Evolutionary conservation across 2,113 vertebrate genomes (phyloP).

Genomic region (Hylia prasina): DNA sequence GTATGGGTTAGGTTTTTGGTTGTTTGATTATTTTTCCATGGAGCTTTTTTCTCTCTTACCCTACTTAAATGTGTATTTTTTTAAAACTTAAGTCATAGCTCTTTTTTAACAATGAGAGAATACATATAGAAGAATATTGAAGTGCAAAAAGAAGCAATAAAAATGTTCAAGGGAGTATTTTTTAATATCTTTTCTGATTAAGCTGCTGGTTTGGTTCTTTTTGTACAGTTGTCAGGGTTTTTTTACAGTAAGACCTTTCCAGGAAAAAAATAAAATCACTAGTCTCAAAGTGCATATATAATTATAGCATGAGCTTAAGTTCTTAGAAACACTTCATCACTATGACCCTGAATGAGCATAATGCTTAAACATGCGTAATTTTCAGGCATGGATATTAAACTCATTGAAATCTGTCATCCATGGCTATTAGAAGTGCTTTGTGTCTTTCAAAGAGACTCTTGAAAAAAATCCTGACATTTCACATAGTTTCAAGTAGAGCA

Average conservation of each 20-base stretch:
- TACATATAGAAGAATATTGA: not conserved
- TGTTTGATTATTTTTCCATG: not conserved
- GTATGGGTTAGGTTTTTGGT: not conserved
- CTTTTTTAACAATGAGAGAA: not conserved
- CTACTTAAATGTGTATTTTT: not conserved
- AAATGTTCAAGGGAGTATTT: not conserved
- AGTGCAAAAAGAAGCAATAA: not conserved
- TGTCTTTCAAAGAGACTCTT: not conserved
- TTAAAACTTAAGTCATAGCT: not conserved
- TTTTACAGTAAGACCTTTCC: not conserved
- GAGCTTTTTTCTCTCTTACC: not conserved
- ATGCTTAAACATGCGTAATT: not conserved
- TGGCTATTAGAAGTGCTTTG: not conserved
- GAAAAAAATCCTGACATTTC: not conserved
- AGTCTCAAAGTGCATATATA: not conserved
- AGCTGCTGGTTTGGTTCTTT: not conserved
- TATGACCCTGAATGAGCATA: not conserved
- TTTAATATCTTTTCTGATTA: not conserved
- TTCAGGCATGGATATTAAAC: not conserved
- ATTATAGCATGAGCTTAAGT: not conserved
- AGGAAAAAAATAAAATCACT: not conserved
- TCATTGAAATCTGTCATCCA: not conserved
- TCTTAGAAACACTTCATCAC: not conserved
- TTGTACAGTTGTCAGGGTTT: not conserved
- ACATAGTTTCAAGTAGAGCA: not conserved